phyloP scores from a whole-genome alignment of 2,797 vertebrate genomes.

The Pyrocephalus nanus region DNA sequence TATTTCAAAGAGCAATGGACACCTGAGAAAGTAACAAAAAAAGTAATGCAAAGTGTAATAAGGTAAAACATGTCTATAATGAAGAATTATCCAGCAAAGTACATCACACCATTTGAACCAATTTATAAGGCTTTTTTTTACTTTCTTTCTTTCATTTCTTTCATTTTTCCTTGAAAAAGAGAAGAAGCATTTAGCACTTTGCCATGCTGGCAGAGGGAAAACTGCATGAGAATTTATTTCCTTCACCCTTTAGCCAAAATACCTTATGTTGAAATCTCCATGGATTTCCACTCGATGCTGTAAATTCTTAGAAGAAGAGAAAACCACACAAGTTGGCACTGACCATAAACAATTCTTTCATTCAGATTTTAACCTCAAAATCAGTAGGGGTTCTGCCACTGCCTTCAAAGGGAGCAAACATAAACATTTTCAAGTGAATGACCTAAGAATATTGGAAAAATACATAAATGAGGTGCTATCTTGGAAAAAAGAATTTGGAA shows the following conservation, averaged over 20 bases:
- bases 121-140: background rate
- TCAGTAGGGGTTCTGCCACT: background rate
- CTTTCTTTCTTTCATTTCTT: background rate
- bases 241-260: background rate
- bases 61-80: background rate
- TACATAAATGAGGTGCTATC: background rate
- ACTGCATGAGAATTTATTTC: background rate
- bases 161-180: background rate
- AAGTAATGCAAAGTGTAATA: background rate
- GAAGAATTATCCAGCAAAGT: background rate
- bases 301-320: background rate
- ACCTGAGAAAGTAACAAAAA: background rate
- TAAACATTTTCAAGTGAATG: background rate
- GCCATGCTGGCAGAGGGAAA: background rate
- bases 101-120: background rate
- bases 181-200: background rate
- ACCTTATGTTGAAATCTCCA: background rate
- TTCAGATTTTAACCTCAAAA: constrained; percentile 5
- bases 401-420: background rate
- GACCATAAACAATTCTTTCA: background rate
- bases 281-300: background rate
- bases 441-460: constrained; percentile 18
- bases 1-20: background rate
- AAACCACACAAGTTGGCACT: background rate
- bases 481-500: background rate